Percentiles rank a stretch among this genome's conserved stretches.
Conservation (phyloP, 2,797 vertebrate species). For the Myotis myotis region DNA sequence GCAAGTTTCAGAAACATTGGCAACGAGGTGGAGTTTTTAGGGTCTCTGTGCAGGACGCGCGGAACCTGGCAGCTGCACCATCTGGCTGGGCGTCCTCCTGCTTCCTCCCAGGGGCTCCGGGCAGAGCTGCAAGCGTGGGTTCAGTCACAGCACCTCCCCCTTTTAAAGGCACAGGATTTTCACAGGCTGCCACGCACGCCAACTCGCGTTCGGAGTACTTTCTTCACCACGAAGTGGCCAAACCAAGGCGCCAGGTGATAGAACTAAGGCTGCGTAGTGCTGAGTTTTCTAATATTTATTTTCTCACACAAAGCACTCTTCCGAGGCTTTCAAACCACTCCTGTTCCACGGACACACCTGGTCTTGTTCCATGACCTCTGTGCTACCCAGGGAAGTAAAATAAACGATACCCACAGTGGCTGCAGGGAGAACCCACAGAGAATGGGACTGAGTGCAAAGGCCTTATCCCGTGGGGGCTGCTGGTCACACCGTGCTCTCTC, state of each 20-base stretch:
- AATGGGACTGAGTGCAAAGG: neutral
- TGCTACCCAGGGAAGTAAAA: neutral
- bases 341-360: neutral
- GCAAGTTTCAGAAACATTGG: neutral
- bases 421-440: rapidly evolving
- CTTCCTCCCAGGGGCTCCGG: neutral
- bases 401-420: too few species aligned
- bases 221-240: neutral
- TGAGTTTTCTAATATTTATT: neutral
- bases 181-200: neutral
- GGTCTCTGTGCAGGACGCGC: neutral
- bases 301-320: neutral
- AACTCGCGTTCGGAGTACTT: neutral
- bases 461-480: neutral
- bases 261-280: neutral
- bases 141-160: neutral
- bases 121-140: neutral
- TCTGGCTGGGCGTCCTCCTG: neutral
- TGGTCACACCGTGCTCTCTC: rapidly evolving
- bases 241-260: neutral
- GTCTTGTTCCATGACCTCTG: neutral
- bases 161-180: neutral
- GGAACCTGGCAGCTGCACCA: neutral
- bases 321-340: neutral
- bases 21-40: neutral